These are phyloP conservation scores for Potamarius usumacintae DNA, from an alignment of 2,113 vertebrate species.

Conservation along the genomic window DNA sequence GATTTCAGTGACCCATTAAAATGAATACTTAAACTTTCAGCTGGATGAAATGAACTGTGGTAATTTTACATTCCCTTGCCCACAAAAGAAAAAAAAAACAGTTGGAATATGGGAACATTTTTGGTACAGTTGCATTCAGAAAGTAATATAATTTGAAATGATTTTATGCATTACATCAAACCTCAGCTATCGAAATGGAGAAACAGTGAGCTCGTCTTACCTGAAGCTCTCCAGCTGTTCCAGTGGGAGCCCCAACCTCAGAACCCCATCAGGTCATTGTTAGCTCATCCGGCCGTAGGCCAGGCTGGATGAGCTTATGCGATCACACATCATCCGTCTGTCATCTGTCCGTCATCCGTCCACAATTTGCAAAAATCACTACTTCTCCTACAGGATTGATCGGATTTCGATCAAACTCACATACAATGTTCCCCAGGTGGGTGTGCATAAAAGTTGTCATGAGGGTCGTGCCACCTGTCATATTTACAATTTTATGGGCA, in stretches of 20 bases:
- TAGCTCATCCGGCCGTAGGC: too few relatives aligned
- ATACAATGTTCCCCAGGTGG: too few relatives aligned
- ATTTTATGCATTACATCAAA: not conserved
- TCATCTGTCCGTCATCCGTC: too few relatives aligned
- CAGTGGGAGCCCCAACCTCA: not conserved
- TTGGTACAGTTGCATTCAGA: not conserved
- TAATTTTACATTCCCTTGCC: not conserved
- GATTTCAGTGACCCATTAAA: conserved; percentile 37
- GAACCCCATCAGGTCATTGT: conserved; percentile 27
- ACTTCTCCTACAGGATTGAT: too few relatives aligned
- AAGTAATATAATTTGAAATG: conserved; percentile 7
- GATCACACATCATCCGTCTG: too few relatives aligned
- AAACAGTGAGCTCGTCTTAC: conserved; percentile 10
- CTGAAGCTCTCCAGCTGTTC: conserved; percentile 1
- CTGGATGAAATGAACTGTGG: not conserved
- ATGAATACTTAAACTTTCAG: conserved; percentile 26
- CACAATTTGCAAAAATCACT: too few relatives aligned
- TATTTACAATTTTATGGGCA: too few relatives aligned
- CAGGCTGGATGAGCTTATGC: too few relatives aligned
- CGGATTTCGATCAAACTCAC: too few relatives aligned
- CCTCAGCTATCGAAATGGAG: not conserved
- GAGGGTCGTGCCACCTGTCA: too few relatives aligned
- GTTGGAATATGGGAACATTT: not conserved
- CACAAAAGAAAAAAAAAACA: not conserved
- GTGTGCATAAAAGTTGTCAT: too few relatives aligned